Conservation (phyloP, 2,888 invertebrate genomes). For the Pogonocherus hispidulus region DNA sequence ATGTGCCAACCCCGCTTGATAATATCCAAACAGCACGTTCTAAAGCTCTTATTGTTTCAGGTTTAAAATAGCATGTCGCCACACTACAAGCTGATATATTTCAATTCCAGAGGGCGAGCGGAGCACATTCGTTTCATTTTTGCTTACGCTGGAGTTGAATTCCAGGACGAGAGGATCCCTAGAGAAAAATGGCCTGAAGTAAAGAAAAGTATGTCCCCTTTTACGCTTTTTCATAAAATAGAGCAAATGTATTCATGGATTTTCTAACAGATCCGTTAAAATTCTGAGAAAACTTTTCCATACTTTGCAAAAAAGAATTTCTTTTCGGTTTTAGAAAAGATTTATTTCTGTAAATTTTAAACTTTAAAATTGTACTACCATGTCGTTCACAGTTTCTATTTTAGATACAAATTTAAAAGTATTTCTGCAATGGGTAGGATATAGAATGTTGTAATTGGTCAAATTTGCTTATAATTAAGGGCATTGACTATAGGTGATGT, state of each 20-base stretch:
- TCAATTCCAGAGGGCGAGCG: constrained; percentile 73
- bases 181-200: constrained; percentile 71
- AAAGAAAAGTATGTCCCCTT: constrained; percentile 68
- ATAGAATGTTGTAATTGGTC: too few species aligned
- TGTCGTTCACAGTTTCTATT: too few species aligned
- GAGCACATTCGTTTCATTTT: constrained; percentile 74
- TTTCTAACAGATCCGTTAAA: not conserved
- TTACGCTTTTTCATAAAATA: constrained; percentile 30
- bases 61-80: constrained; percentile 49
- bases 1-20: too few species aligned
- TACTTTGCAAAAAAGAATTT: too few species aligned
- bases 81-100: constrained; percentile 72
- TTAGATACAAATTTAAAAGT: too few species aligned
- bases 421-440: too few species aligned
- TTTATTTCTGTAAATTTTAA: too few species aligned
- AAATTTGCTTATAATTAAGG: too few species aligned
- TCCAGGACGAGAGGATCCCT: constrained; percentile 71
- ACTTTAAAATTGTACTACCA: too few species aligned
- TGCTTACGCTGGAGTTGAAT: constrained; percentile 72
- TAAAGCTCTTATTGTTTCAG: constrained; percentile 26
- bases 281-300: too few species aligned
- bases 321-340: too few species aligned
- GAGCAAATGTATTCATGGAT: not conserved
- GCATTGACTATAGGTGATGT: too few species aligned
- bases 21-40: not conserved